Evolutionary conservation across 37 sponge, comb jelly and placozoan species (phyloP).

Genomic region (Axinella damicornis): DNA sequence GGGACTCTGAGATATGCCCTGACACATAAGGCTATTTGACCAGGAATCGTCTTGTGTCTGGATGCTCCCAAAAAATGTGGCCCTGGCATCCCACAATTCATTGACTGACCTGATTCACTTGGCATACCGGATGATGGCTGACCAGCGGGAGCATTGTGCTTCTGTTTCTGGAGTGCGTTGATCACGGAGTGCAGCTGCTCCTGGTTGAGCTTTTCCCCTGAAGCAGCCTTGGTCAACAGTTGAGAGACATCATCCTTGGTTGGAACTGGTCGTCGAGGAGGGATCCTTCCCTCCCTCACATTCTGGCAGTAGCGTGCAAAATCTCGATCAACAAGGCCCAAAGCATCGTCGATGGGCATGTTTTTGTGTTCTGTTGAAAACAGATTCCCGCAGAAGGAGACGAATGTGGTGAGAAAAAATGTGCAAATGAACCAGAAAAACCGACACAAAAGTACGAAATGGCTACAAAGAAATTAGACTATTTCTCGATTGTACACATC

Average conservation of each 20-base stretch:
- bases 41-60: no score
- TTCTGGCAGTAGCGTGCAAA: constrained; percentile 48
- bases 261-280: constrained; percentile 6
- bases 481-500: background rate
- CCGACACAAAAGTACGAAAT: background rate
- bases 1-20: no score
- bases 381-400: background rate
- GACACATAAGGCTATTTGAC: no score
- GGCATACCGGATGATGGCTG: no score
- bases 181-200: constrained; percentile 48
- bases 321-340: constrained; percentile 75
- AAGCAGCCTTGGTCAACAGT: constrained; percentile 49
- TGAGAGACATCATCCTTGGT: constrained; percentile 11
- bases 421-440: background rate
- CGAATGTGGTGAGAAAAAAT: background rate
- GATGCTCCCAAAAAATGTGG: no score
- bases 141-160: background rate
- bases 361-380: constrained; percentile 81
- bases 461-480: background rate
- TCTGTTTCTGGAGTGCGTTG: constrained; percentile 55
- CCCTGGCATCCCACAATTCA: no score
- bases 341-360: constrained; percentile 88
- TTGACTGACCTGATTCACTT: no score
- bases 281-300: constrained; percentile 48
- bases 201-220: constrained; percentile 39